Evolutionary conservation across 2,113 vertebrate genomes (phyloP).

Genomic region (Orthonyx spaldingii): DNA sequence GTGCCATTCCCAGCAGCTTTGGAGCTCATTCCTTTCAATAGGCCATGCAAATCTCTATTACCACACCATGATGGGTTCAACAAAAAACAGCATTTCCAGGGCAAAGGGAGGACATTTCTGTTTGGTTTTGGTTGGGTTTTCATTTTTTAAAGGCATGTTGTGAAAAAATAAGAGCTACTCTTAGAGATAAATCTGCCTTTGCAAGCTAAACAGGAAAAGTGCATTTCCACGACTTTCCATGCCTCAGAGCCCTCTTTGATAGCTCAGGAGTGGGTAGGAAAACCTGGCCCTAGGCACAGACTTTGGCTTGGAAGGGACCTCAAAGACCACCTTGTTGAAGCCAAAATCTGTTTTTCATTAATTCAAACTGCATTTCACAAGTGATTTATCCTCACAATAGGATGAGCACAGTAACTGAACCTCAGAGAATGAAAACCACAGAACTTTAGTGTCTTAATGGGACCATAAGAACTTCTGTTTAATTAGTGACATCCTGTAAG

Average conservation of each 20-base stretch:
- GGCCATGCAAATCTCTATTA: neutral
- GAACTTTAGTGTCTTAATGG: neutral
- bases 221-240: neutral
- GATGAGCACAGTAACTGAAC: neutral
- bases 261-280: neutral
- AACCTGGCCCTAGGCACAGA: neutral
- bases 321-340: neutral
- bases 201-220: neutral
- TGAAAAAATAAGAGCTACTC: neutral
- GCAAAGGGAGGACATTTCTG: neutral
- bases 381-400: neutral
- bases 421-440: neutral
- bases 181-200: neutral
- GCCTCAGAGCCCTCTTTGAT: neutral
- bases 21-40: neutral
- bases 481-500: neutral
- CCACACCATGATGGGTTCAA: neutral
- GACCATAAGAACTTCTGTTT: neutral
- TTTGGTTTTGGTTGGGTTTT: neutral
- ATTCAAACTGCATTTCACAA: neutral
- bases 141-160: neutral
- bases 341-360: neutral
- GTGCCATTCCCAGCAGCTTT: neutral
- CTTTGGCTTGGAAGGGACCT: neutral
- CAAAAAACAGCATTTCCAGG: neutral